Evolutionary conservation across 2,888 invertebrate genomes (phyloP).

Genomic region (Quadriops clusia): DNA sequence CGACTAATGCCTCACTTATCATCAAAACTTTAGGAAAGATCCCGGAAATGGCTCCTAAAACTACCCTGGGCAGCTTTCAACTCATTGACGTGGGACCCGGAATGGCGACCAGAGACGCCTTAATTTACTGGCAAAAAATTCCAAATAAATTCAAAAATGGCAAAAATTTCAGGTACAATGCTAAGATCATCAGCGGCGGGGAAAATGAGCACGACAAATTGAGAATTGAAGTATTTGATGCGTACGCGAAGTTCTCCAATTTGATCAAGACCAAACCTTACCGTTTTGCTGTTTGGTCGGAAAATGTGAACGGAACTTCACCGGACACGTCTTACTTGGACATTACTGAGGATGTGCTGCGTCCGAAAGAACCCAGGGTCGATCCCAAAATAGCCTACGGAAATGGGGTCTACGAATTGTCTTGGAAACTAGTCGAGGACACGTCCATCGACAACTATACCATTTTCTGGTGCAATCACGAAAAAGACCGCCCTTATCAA

Average conservation of each 20-base stretch:
- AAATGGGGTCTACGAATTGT: conserved; percentile 58
- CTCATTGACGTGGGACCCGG: conserved; percentile 29
- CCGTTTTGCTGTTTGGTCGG: conserved; percentile 47
- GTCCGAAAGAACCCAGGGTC: conserved; percentile 30
- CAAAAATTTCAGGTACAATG: conserved; percentile 56
- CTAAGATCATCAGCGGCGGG: conserved; percentile 29
- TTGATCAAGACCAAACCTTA: conserved; percentile 36
- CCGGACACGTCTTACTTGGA: conserved; percentile 37
- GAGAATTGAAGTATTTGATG: conserved; percentile 42
- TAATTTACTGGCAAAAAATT: conserved; percentile 71
- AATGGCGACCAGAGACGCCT: conserved; percentile 46
- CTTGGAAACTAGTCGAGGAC: conserved; percentile 52
- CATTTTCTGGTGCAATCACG: conserved; percentile 54
- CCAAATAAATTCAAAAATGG: conserved; percentile 59
- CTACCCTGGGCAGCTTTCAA: conserved; percentile 64
- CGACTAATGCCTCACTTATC: conserved; percentile 47
- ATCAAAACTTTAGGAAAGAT: conserved; percentile 53
- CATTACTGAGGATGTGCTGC: conserved; percentile 19
- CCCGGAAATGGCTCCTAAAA: conserved; percentile 57
- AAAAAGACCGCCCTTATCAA: conserved; percentile 29
- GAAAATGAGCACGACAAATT: conserved; percentile 3
- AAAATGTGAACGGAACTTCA: conserved; percentile 49
- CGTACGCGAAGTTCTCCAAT: conserved; percentile 48
- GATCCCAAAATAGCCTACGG: conserved; percentile 64
- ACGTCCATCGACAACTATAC: conserved; percentile 55